Base-by-base conservation (phyloP, 2,888 invertebrate genomes). In the Drosophila hamatofila region DNA sequence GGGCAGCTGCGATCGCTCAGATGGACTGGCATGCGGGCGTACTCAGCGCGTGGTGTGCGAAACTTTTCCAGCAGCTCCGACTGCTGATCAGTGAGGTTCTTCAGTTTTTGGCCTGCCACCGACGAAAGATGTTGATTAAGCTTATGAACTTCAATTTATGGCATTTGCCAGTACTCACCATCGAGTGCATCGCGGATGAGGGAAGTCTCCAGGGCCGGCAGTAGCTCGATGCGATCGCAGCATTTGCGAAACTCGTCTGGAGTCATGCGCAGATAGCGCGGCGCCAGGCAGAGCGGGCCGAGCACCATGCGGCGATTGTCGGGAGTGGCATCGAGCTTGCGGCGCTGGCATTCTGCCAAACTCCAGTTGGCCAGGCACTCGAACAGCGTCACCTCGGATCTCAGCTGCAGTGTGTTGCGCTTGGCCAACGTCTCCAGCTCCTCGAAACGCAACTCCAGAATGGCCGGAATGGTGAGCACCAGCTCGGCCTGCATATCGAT, bases 401-500 rank as follows among this genome's bases (percentile, higher is more conserved):
- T 86, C 51, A 93, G 82, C 72, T 93, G 92, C 49, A 93, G 83
- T 1, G 92, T 91, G 54, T 92, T 90, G 23, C 93, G 90, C 63
- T 92, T 93, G 35, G 84, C 92, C 66, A 93, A 87, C 76, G 92
- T 93, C 81, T 93, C 93, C 64, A 93, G 79, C 78, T 93, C 92
- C 76, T 93, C 93, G 70, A 93, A 93, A 21, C 93, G 87, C 23
- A 93, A 76, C 42, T 92, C 90, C 25, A 78, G 80, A 67, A 93
- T 92, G 78, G 91, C 91, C 3, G 84, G 80, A 78, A 91, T 91
- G 48, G 90, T 87, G 25, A 93, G 80, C 58, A 93, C 75, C 55
- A 91, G 80, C 71, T 91, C 92, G n/a, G 93, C 92, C 33, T 92
- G 92, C 93, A 93, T 93, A 37, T 93, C 93, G 63, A 93, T 93